Evolutionary conservation across 2,888 invertebrate genomes (phyloP), one percentile per base, ranked within the genome.

Genomic region (Orthosia incerta): DNA sequence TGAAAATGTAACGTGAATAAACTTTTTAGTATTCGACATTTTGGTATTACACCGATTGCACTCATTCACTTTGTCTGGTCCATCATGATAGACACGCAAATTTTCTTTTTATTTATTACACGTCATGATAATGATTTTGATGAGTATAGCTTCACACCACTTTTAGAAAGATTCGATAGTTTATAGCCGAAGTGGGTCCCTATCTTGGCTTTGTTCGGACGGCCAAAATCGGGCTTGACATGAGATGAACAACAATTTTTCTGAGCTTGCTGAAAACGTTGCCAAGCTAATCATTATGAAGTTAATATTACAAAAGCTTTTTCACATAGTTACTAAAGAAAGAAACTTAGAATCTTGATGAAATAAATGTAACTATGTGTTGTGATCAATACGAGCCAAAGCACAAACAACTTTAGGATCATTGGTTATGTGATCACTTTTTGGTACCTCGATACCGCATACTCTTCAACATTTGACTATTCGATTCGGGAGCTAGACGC

Each of bases 371-470:
- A 46, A 45, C 15, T 23, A 50, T 31, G 31, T 31, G 7, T 13
- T 23, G 23, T 23, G 51, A 31, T 51, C 2, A 50, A 23, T 5
- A 26, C 45, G 9, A 15, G 48, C 39, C 26, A 50, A 26, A 39
- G 26, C 70, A 78, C 50, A 48, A 4, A 78, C 71, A 15, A 26
- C 26, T n/a, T 23, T 13, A 26, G 13, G 26, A 20, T 53, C 71
- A 45, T 46, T 18, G 15, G 11, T 26, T 12, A 39, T 23, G 11
- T 7, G 13, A 15, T 15, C 46, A 26, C 1, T 20, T 31, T 20
- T 46, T 20, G 13, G 18, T 18, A 15, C 0, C 26, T 55, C 15
- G 15, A 46, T 55, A 48, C 11, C 26, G 4, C 5, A 0, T 18
- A 23, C 12, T 48, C 12, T 31, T 39, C 31, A 50, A 18, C 12